Percentiles rank a stretch among this genome's conserved stretches.
Evolutionary conservation across 2,888 invertebrate species (phyloP).

Genomic region (Imbricaverruca yamaguchii): DNA sequence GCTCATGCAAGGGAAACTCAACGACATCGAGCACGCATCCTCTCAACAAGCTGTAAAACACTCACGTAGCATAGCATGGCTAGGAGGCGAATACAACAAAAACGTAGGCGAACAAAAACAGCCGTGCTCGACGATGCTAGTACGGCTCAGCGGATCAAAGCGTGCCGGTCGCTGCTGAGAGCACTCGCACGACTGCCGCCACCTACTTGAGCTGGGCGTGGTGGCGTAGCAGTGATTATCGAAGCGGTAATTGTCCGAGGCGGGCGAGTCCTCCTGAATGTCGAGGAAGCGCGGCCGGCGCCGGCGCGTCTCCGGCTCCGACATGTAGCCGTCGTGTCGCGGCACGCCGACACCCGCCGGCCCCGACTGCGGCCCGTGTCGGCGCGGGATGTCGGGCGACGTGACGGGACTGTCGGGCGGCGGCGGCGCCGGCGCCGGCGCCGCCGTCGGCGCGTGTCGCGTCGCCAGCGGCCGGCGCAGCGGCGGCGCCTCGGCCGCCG

Average conservation of each 20-base stretch:
- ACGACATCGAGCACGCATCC: too few relatives aligned
- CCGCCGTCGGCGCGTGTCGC: conserved; percentile 36
- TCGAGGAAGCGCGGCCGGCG: conserved; percentile 27
- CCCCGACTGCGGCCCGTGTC: conserved; percentile 20
- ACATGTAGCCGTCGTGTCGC: conserved; percentile 37
- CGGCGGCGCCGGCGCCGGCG: conserved; percentile 33
- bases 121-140: too few relatives aligned
- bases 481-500: conserved; percentile 40
- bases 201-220: conserved; percentile 86
- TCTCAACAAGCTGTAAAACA: too few relatives aligned
- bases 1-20: too few relatives aligned
- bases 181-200: conserved; percentile 38
- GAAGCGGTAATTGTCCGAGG: conserved; percentile 87
- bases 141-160: too few relatives aligned
- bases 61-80: too few relatives aligned
- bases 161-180: too few relatives aligned
- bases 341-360: not conserved
- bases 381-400: conserved; percentile 31
- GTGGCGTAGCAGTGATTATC: conserved; percentile 94
- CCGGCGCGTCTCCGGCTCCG: conserved; percentile 38
- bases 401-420: conserved; percentile 26
- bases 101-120: too few relatives aligned
- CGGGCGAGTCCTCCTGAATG: conserved; percentile 47
- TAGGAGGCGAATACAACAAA: too few relatives aligned
- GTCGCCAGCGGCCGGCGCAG: conserved; percentile 49